Percentiles rank a stretch among this genome's conserved stretches.
These are phyloP conservation scores for Papilio machaon DNA, from an alignment of 1,140 invertebrate species.

Conservation along the genomic window DNA sequence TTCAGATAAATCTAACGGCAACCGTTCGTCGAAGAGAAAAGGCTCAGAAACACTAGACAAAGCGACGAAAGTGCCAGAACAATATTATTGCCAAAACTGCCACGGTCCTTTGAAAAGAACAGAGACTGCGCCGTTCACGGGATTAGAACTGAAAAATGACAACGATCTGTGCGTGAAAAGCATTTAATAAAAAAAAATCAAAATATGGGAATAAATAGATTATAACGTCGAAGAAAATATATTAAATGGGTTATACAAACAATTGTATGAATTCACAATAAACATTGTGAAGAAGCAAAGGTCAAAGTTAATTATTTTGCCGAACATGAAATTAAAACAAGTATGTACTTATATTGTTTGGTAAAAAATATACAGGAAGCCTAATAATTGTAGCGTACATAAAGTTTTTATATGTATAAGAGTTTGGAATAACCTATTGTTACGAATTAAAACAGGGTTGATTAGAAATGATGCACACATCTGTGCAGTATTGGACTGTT, in stretches of 20 bases:
- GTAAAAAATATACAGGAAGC: not conserved
- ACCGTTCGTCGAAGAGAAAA: slow-evolving; percentile 5
- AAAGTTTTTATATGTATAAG: not conserved
- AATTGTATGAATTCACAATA: not conserved
- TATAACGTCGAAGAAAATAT: not conserved
- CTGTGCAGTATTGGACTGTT: not conserved
- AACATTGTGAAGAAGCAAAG: not conserved
- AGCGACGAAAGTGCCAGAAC: not conserved
- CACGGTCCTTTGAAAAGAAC: not conserved
- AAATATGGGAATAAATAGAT: not conserved
- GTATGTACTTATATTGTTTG: not conserved
- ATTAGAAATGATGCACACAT: not conserved
- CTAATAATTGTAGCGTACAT: not conserved
- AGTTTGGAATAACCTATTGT: not conserved
- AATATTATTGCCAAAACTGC: not conserved
- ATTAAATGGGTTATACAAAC: no score
- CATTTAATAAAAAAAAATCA: not conserved
- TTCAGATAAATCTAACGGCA: slow-evolving; percentile 24
- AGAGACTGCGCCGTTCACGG: not conserved
- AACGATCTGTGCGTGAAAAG: not conserved
- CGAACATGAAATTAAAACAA: not conserved
- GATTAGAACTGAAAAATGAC: not conserved
- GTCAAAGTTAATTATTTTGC: not conserved
- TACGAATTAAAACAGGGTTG: not conserved
- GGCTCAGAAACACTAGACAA: not conserved